Evolutionary conservation across 2,797 vertebrate genomes (phyloP).

Genomic region (Pipistrellus kuhlii): DNA sequence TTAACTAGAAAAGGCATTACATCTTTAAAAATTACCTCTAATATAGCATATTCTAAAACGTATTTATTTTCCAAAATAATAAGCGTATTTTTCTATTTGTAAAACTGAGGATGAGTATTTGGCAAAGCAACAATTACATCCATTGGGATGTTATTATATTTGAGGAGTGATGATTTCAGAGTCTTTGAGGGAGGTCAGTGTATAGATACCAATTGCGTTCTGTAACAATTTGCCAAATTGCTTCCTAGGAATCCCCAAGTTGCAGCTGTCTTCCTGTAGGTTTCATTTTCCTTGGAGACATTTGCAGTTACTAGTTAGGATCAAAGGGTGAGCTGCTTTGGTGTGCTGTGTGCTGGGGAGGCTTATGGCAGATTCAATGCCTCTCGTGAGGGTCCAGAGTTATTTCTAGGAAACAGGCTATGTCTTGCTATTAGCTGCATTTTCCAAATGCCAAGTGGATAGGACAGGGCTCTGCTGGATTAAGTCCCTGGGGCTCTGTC

Average conservation of each 20-base stretch:
- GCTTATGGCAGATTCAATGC: conserved; percentile 66
- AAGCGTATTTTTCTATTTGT: conserved; percentile 19
- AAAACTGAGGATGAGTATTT: conserved; percentile 59
- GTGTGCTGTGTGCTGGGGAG: conserved; percentile 42
- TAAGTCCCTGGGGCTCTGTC: not conserved
- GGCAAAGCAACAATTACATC: conserved; percentile 58
- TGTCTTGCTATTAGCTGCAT: conserved; percentile 67
- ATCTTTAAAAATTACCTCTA: not conserved
- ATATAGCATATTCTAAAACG: conserved; percentile 15
- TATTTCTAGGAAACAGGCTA: conserved; percentile 56
- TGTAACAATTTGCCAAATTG: conserved; percentile 56
- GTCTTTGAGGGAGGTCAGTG: not conserved
- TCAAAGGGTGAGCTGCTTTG: conserved; percentile 69
- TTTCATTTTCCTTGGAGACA: conserved; percentile 73
- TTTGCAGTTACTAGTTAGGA: conserved; percentile 68
- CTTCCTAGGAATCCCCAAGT: conserved; percentile 58
- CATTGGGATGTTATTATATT: conserved; percentile 67
- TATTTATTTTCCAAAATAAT: not conserved
- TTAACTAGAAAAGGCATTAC: not conserved
- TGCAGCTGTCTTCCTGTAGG: conserved; percentile 4
- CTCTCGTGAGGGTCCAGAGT: conserved; percentile 51
- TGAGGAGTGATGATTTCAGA: not conserved
- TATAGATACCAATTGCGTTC: not conserved
- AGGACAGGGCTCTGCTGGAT: not conserved
- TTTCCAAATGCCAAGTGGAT: conserved; percentile 62